Evolutionary conservation across 2,797 vertebrate species (phyloP).

Genomic region (Acestrorhynchus altus): DNA sequence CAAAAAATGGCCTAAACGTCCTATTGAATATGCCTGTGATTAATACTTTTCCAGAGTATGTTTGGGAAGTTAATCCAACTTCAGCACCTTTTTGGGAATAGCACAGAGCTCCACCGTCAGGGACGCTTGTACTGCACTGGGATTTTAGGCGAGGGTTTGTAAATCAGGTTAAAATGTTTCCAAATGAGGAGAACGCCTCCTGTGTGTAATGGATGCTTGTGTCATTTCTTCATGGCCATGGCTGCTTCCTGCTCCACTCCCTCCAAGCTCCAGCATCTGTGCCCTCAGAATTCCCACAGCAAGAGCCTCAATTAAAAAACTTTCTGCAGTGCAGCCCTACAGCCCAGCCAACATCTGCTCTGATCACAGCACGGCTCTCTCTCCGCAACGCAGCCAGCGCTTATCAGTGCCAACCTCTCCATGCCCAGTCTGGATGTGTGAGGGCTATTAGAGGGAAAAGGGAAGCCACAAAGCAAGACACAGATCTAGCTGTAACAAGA

Average conservation of each 20-base stretch:
- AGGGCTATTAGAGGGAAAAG: constrained; percentile 36
- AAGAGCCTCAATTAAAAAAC: constrained; percentile 54
- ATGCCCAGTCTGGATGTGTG: constrained; percentile 19
- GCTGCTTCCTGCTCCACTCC: constrained; percentile 32
- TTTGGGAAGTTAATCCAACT: background rate
- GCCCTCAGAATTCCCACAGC: constrained; percentile 45
- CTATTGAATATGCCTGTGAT: too few species aligned
- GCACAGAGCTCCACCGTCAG: too few species aligned
- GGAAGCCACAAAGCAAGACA: constrained; percentile 8
- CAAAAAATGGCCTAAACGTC: too few species aligned
- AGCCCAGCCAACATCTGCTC: constrained; percentile 51
- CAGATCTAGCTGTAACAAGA: constrained; percentile 17
- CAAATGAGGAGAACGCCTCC: constrained; percentile 10
- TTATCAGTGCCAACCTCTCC: constrained; percentile 31
- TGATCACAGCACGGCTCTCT: constrained; percentile 40
- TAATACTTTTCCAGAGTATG: background rate
- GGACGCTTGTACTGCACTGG: background rate
- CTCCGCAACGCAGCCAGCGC: constrained; percentile 35
- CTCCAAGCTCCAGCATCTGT: constrained; percentile 42
- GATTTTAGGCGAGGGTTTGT: background rate
- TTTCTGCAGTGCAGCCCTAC: constrained; percentile 32
- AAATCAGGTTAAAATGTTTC: constrained; percentile 30
- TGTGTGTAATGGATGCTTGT: constrained; percentile 12
- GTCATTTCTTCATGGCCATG: constrained; percentile 30
- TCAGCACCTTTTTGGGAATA: background rate